Conservation (phyloP, 2,113 vertebrate species). For the Lipophrys pholis region DNA sequence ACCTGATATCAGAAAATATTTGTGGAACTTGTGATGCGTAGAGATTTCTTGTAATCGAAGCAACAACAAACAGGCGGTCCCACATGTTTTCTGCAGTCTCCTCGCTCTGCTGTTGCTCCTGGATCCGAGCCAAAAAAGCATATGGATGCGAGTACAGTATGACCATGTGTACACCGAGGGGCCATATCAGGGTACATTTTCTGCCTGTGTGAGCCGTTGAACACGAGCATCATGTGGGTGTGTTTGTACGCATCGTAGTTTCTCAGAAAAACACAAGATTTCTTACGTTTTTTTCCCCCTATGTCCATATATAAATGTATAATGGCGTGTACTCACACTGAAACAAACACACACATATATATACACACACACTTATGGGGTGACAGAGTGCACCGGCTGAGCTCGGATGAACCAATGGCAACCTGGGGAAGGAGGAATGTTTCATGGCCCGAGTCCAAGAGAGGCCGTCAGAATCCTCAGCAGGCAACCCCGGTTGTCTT, state of each 20-base stretch:
- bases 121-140: conserved; percentile 47
- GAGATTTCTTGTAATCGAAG: conserved; percentile 29
- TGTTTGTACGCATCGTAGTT: conserved; percentile 38
- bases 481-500: conserved; percentile 82
- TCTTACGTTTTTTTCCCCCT: not conserved
- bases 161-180: conserved; percentile 48
- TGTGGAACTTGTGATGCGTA: not conserved
- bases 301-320: not conserved
- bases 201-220: conserved; percentile 55
- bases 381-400: conserved; percentile 85
- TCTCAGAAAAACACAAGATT: conserved; percentile 58
- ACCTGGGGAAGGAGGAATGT: conserved; percentile 84
- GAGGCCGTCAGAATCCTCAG: conserved; percentile 79
- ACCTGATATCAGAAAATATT: too few relatives aligned
- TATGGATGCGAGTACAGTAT: conserved; percentile 65
- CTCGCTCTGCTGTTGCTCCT: conserved; percentile 69
- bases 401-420: conserved; percentile 85
- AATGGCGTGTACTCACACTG: conserved; percentile 27
- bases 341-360: conserved; percentile 52
- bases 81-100: conserved; percentile 51
- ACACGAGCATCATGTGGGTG: conserved; percentile 35
- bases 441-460: conserved; percentile 80
- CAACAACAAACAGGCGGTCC: conserved; percentile 51
- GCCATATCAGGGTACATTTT: conserved; percentile 65
- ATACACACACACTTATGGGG: conserved; percentile 73